Conservation (phyloP, 2,113 vertebrate genomes). For the Mormyrus iriodes region DNA sequence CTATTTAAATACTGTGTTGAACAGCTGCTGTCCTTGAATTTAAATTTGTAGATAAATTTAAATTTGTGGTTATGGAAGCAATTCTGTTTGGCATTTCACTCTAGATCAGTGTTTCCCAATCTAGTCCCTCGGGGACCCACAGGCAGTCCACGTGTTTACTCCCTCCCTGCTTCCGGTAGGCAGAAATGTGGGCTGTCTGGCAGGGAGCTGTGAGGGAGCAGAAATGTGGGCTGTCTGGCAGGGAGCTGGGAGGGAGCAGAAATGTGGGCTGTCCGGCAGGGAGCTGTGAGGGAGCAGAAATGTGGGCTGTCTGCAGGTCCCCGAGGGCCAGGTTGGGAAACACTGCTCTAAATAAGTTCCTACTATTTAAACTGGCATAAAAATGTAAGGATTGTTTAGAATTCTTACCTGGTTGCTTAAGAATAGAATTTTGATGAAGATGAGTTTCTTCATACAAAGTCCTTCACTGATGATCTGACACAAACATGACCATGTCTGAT, state of each 20-base stretch:
- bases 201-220: background rate
- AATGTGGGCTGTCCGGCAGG: background rate
- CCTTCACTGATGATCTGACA: background rate
- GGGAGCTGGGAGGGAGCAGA: too few species aligned
- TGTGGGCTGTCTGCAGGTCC: background rate
- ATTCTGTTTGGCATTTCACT: background rate
- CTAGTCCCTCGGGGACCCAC: background rate
- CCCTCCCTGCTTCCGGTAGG: background rate
- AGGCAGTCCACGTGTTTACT: background rate
- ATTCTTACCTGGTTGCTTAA: background rate
- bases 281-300: background rate
- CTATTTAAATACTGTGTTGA: background rate
- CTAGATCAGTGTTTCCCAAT: background rate
- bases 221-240: background rate
- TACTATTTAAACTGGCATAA: background rate
- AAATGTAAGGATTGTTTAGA: background rate
- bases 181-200: too few species aligned
- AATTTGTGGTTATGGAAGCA: background rate
- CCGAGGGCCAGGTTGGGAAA: background rate
- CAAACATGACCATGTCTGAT: background rate
- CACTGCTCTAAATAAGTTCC: background rate
- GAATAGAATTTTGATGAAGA: background rate
- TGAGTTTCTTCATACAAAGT: background rate
- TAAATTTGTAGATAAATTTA: background rate
- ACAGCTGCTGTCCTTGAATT: background rate